Evolutionary conservation across 2,888 invertebrate genomes (phyloP), one percentile per base, ranked within the genome.

Genomic region (Perithous albicinctus): DNA sequence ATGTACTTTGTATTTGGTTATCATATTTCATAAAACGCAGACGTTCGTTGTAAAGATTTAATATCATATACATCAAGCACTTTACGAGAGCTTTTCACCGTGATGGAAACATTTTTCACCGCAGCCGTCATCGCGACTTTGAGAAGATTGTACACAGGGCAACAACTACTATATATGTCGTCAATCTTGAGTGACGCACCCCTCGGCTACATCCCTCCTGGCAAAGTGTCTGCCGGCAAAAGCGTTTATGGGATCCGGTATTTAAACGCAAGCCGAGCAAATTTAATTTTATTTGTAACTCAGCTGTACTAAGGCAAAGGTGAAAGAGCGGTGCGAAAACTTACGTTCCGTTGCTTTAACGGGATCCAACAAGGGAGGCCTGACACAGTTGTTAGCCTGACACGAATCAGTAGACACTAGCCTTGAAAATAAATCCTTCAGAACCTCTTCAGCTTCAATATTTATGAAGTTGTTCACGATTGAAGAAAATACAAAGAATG

Each of bases 211-310:
- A 23, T 1, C 4, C 8, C 41, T 7, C 26, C n/a, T 8, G 8
- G 23, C 18, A 23, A 51, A 15, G 51, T 51, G 32, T 51, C 20
- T n/a, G 32, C 48, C 7, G 38, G 35, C 4, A n/a, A 29, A 15
- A 48, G 38, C 59, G 15, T 74, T 26, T 35, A 59, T 41, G 41
- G 32, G 66, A 43, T 26, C 63, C 78, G 70, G 69, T 76, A 78
- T 80, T 83, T 84, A 79, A 84, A 76, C 69, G 54, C 26, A 20
- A 26, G 54, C 35, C 26, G 26, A 38, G 26, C 7, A 35, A 76
- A 83, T 82, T 74, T 78, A 82, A 78, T 78, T 83, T 46, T 41
- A 83, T 83, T 83, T 66, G 59, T 81, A 15, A 74, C 74, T 78
- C 64, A 70, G 80, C 78, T 75, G 72, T 54, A 73, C 63, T 73